Evolutionary conservation across 2,888 invertebrate genomes (phyloP).

Genomic region (Herminia tarsipennalis): DNA sequence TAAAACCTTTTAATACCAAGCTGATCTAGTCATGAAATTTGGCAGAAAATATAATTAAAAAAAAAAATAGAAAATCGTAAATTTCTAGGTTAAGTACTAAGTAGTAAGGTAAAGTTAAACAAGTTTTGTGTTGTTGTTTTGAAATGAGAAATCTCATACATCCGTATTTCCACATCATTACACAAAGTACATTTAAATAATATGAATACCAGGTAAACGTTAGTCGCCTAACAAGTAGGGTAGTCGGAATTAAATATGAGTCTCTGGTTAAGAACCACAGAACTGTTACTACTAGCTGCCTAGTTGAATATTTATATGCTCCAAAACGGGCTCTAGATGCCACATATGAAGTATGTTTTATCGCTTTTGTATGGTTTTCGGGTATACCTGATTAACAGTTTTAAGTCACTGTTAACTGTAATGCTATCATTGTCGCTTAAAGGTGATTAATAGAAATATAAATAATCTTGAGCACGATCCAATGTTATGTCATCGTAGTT

Average conservation of each 20-base stretch:
- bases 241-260: conserved; percentile 50
- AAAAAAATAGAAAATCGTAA: no score
- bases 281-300: conserved; percentile 35
- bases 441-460: no score
- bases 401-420: no score
- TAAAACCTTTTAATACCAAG: no score
- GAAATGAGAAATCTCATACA: neutral
- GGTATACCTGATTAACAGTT: no score
- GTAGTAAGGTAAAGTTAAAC: no score
- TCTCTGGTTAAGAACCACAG: conserved; percentile 30
- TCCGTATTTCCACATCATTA: neutral
- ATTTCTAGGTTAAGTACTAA: no score
- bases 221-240: conserved; percentile 41
- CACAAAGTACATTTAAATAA: conserved; percentile 22
- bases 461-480: no score
- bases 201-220: conserved; percentile 42
- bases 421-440: no score
- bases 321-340: conserved; percentile 25
- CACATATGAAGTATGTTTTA: conserved; percentile 17
- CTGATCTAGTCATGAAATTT: no score
- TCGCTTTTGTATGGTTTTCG: conserved; percentile 5
- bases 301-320: conserved; percentile 40
- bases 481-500: no score
- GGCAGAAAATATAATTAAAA: no score
- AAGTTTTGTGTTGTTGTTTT: neutral